Percentiles rank a stretch among this genome's conserved stretches.
phyloP scores from a whole-genome alignment of 2,113 vertebrate species.

The Meriones unguiculatus region DNA sequence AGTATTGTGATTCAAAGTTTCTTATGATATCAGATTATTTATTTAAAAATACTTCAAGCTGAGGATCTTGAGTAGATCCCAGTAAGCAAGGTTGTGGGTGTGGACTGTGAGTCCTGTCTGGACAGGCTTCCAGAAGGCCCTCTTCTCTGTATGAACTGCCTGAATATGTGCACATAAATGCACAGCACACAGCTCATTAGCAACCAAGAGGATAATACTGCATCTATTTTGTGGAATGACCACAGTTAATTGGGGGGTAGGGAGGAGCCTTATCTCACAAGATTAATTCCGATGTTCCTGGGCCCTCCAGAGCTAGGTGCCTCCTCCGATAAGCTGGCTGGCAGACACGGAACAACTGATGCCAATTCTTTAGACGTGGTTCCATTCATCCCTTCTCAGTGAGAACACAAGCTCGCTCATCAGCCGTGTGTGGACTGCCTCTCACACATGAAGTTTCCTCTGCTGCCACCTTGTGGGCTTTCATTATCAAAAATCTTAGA shows the following conservation, averaged over 20 bases:
- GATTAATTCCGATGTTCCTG: background rate
- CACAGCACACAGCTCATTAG: background rate
- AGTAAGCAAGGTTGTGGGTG: background rate
- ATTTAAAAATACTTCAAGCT: constrained; percentile 27
- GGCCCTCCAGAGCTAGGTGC: background rate
- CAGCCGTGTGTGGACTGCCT: background rate
- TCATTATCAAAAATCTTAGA: background rate
- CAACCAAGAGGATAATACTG: constrained; percentile 2
- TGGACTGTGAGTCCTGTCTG: background rate
- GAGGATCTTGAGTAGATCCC: background rate
- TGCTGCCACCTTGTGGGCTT: constrained; percentile 78
- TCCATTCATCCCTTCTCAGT: accelerated
- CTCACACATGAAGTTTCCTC: constrained; percentile 44
- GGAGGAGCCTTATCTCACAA: background rate
- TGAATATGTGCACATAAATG: background rate
- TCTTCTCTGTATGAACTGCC: background rate
- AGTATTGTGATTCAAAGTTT: background rate
- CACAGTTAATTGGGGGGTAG: background rate
- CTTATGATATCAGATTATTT: background rate
- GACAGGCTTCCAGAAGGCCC: background rate
- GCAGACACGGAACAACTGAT: too few relatives aligned
- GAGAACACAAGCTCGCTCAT: background rate
- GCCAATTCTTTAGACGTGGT: too few relatives aligned
- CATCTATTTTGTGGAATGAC: background rate
- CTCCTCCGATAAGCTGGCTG: accelerated